Evolutionary conservation across 37 sponge, comb jelly and placozoan genomes (phyloP), one percentile per base, ranked within the genome.

Genomic region (Chondrilla cf. caribensis): DNA sequence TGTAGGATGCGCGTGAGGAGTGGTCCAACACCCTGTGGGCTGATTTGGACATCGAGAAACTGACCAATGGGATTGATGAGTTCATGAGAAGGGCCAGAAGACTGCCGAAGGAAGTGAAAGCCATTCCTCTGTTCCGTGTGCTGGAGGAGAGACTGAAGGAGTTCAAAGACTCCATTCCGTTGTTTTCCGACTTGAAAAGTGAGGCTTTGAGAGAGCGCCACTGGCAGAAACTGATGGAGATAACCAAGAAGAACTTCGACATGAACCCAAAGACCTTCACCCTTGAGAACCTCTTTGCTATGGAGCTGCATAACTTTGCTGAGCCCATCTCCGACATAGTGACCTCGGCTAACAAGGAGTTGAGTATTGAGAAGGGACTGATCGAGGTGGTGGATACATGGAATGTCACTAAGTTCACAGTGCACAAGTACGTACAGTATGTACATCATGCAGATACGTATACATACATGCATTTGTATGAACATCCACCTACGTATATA

Each of bases 211-310:
- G 99, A 58, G 96, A 96, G 40, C 87, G 97, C 26, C 99, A 98
- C 86, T 98, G 99, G 99, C 88, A 96, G 85, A 96, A 94, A 81
- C 84, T 98, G 68, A 94, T 98, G 95, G 91, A 95, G 54, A 70
- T 82, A 58, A 98, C 99, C 4, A 88, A 87, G 62, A 94, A 98
- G 93, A 95, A 91, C 82, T 98, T 98, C 86, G 99, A 98, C 86
- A 98, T 98, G 99, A 98, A 96, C 72, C 99, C 99, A 18, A 96
- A 98, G 70, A 98, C 99, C 36, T 98, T 98, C 86, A 98, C 99
- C 3, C 88, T 98, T 31, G 88, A 92, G 39, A 96, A 98, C 72
- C 87, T 98, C 54, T 98, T 98, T 87, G 97, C 99, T 9, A 98
- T 98, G 99, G 97, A 94, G 59, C 88, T 98, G 38, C 99, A 98